These are phyloP conservation scores for Serripes groenlandicus DNA, from an alignment of 2,888 invertebrate genomes.

Conservation along the genomic window DNA sequence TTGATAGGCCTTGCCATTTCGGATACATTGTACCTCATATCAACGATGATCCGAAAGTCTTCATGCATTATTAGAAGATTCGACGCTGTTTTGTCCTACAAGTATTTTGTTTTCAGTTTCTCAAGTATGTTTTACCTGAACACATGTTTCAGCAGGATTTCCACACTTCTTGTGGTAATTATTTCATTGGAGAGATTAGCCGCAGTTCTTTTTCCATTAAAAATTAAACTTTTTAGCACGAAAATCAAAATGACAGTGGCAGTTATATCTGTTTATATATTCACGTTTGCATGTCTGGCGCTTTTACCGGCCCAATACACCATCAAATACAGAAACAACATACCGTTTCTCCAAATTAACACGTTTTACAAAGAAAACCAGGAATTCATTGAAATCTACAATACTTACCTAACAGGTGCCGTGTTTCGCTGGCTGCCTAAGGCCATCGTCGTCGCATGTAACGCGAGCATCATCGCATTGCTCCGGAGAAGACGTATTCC, in stretches of 20 bases:
- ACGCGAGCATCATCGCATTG: slow-evolving; percentile 29
- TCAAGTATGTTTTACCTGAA: slow-evolving; percentile 40
- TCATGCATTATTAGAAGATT: slow-evolving; percentile 45
- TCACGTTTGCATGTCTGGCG: slow-evolving; percentile 21
- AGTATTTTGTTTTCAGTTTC: slow-evolving; percentile 33
- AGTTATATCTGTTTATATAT: slow-evolving; percentile 33
- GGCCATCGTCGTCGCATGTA: slow-evolving; percentile 36
- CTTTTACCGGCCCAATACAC: slow-evolving; percentile 29
- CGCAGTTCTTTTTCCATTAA: slow-evolving; percentile 56
- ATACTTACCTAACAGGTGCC: slow-evolving; percentile 18
- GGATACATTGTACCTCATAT: slow-evolving; percentile 39
- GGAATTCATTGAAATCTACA: slow-evolving; percentile 36
- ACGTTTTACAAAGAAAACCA: slow-evolving; percentile 38
- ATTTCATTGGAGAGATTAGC: slow-evolving; percentile 51
- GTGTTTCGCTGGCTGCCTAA: slow-evolving; percentile 55
- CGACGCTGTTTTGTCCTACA: slow-evolving; percentile 25
- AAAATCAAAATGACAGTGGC: slow-evolving; percentile 24
- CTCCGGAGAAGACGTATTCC: slow-evolving; percentile 14
- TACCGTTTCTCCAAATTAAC: slow-evolving; percentile 24
- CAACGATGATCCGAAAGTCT: slow-evolving; percentile 33
- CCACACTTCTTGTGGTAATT: slow-evolving; percentile 37
- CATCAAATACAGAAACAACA: not conserved
- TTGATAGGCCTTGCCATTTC: slow-evolving; percentile 43
- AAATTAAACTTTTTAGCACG: slow-evolving; percentile 35
- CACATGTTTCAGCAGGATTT: slow-evolving; percentile 38